These are phyloP conservation scores for Metellina segmentata DNA, from an alignment of 2,888 invertebrate genomes.

Conservation along the genomic window DNA sequence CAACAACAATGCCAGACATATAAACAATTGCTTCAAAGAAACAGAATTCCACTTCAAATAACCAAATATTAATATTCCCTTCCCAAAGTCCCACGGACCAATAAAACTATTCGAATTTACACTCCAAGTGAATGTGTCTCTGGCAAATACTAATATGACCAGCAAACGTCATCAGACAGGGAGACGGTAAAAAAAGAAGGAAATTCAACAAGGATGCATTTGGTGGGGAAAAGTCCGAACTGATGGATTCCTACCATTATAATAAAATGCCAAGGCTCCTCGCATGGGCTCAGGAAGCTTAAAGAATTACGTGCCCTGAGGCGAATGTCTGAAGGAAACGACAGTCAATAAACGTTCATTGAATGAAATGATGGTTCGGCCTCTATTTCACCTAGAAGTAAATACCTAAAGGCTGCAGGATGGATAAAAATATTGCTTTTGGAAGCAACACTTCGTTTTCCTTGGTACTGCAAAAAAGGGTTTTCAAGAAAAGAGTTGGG, in stretches of 20 bases:
- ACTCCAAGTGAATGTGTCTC: not conserved
- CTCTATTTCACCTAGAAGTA: conserved; percentile 45
- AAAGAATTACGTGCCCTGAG: conserved; percentile 24
- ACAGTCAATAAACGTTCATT: conserved; percentile 50
- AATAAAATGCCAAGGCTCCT: conserved; percentile 35
- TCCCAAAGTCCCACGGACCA: not conserved
- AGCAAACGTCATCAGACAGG: not conserved
- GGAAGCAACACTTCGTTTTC: conserved; percentile 2
- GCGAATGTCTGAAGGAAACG: conserved; percentile 7
- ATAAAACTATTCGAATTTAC: not conserved
- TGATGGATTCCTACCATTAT: conserved; percentile 44
- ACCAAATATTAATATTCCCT: too few species aligned
- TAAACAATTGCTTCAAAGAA: too few species aligned
- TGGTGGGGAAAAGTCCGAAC: not conserved
- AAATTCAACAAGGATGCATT: not conserved
- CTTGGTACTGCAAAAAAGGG: not conserved
- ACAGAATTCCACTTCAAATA: too few species aligned
- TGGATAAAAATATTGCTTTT: conserved; percentile 44
- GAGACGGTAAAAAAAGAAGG: not conserved
- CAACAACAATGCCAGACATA: too few species aligned
- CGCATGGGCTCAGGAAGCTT: not conserved
- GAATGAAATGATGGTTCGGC: conserved; percentile 37
- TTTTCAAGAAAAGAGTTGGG: not conserved
- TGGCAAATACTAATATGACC: not conserved
- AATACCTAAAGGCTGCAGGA: conserved; percentile 33